Conservation (phyloP, 2,113 vertebrate genomes). For the Polyodon spathula region DNA sequence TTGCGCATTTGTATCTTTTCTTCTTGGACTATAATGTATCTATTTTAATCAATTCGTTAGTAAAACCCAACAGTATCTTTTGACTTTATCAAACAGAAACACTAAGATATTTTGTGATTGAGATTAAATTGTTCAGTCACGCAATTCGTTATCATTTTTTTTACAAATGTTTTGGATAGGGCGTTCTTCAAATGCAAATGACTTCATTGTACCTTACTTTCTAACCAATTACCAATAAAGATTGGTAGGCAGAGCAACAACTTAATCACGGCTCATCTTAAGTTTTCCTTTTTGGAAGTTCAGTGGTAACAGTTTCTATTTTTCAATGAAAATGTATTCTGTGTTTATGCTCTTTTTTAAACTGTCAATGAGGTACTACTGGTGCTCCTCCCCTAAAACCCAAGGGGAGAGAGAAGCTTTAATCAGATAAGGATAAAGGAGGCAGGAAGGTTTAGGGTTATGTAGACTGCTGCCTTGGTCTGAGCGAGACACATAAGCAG, state of each 20-base stretch:
- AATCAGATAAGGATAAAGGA: conserved; percentile 42
- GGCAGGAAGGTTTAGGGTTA: conserved; percentile 30
- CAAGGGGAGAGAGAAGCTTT: conserved; percentile 32
- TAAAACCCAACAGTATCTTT: not conserved
- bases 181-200: too few species aligned
- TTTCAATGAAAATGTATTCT: too few species aligned
- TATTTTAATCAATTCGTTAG: not conserved
- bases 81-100: not conserved
- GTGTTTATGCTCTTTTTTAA: not conserved
- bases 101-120: too few species aligned
- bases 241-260: too few species aligned
- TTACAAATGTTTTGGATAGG: too few species aligned
- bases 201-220: too few species aligned
- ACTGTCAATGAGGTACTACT: conserved; percentile 21
- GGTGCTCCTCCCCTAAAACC: conserved; percentile 22
- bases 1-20: not conserved
- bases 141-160: too few species aligned
- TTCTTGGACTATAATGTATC: not conserved
- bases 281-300: too few species aligned
- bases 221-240: too few species aligned
- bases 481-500: conserved; percentile 32
- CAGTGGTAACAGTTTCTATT: too few species aligned
- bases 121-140: too few species aligned
- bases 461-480: conserved; percentile 23
- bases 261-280: too few species aligned